Conservation (phyloP, 2,888 invertebrate genomes). For the Leptinotarsa tumamoca region DNA sequence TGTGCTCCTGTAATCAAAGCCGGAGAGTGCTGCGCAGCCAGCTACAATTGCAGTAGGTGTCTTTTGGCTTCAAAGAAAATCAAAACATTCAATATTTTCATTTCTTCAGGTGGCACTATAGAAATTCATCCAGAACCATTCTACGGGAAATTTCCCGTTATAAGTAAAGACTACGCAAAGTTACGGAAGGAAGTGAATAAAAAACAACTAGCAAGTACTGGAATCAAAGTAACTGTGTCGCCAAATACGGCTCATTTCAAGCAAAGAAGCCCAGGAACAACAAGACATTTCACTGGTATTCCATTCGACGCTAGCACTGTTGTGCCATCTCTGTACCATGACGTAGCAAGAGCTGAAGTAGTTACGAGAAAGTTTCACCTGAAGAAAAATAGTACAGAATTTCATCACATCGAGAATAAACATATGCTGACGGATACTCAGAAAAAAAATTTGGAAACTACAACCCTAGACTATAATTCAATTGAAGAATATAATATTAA, state of each 20-base stretch:
- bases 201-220: conserved; percentile 33
- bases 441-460: neutral
- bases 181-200: conserved; percentile 66
- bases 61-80: neutral
- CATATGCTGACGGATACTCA: neutral
- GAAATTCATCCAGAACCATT: conserved; percentile 69
- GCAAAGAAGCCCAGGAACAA: conserved; percentile 56
- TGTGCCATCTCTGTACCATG: conserved; percentile 49
- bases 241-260: conserved; percentile 48
- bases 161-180: conserved; percentile 70
- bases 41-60: conserved; percentile 82
- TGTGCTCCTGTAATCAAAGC: conserved; percentile 81
- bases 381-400: conserved; percentile 45
- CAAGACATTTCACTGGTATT: conserved; percentile 53
- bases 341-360: neutral
- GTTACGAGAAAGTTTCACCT: conserved; percentile 10
- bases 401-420: conserved; percentile 40
- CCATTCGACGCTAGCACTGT: conserved; percentile 52
- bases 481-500: neutral
- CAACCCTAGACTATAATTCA: neutral
- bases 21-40: conserved; percentile 87
- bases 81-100: conserved; percentile 22
- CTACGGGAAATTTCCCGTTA: conserved; percentile 68
- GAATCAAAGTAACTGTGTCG: conserved; percentile 43
- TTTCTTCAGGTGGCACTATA: conserved; percentile 67